Evolutionary conservation across 1,140 invertebrate species (phyloP).

Genomic region (Scaptomyza montana): DNA sequence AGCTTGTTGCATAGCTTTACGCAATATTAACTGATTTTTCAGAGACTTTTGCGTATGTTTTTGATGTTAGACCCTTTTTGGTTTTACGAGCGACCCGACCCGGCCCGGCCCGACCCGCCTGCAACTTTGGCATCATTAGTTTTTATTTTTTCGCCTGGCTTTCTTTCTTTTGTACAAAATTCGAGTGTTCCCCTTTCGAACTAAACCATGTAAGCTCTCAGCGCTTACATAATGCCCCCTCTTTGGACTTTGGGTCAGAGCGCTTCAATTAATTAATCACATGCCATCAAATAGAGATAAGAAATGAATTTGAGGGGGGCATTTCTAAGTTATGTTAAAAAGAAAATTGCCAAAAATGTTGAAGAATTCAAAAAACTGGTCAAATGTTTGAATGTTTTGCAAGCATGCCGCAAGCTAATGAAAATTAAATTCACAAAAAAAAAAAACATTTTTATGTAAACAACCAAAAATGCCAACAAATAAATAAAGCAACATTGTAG

Average conservation of each 20-base stretch:
- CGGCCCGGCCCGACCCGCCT: conserved; percentile 8
- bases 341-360: conserved; percentile 55
- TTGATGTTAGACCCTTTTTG: not conserved
- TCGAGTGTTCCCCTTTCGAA: conserved; percentile 7
- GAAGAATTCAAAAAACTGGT: conserved; percentile 61
- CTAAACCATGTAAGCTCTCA: conserved; percentile 44
- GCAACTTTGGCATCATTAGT: conserved; percentile 53
- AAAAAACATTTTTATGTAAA: conserved; percentile 63
- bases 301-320: not conserved
- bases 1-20: conserved; percentile 62
- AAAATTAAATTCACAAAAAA: conserved; percentile 70
- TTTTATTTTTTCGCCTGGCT: conserved; percentile 40
- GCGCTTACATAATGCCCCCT: conserved; percentile 35
- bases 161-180: conserved; percentile 49
- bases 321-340: too few relatives aligned
- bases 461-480: conserved; percentile 44
- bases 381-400: conserved; percentile 33
- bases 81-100: not conserved
- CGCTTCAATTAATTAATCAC: conserved; percentile 51
- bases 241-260: conserved; percentile 39
- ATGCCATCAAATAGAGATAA: conserved; percentile 17
- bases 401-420: conserved; percentile 64
- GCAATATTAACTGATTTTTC: conserved; percentile 57
- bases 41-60: not conserved
- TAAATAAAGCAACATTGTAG: conserved; percentile 28